Evolutionary conservation across 2,888 invertebrate species (phyloP).

Genomic region (Gastracanthus pulcherrimus): DNA sequence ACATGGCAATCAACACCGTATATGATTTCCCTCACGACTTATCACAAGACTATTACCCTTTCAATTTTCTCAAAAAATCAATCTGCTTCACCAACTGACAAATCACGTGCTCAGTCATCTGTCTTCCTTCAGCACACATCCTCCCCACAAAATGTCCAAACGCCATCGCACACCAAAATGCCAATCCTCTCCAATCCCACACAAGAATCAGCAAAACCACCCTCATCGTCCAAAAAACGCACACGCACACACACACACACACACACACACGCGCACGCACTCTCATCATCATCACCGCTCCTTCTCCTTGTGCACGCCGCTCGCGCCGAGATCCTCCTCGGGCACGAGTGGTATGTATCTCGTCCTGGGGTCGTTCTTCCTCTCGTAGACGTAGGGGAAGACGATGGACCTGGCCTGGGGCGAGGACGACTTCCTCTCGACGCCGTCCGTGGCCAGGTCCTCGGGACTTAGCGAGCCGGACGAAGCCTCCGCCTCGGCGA

Average conservation of each 20-base stretch:
- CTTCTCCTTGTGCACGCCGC: constrained; percentile 62
- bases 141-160: no score
- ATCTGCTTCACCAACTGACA: neutral
- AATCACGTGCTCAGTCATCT: no score
- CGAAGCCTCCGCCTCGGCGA: constrained; percentile 42
- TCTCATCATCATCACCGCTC: constrained; percentile 62
- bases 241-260: no score
- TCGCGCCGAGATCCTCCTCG: constrained; percentile 69
- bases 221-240: no score
- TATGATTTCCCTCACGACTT: neutral
- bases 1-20: no score
- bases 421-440: constrained; percentile 56
- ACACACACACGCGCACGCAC: neutral
- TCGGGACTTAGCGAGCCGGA: constrained; percentile 53
- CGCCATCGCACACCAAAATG: no score
- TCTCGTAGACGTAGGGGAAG: constrained; percentile 74
- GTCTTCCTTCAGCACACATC: no score
- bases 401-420: constrained; percentile 64
- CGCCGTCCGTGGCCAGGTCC: constrained; percentile 41
- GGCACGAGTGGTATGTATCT: constrained; percentile 75
- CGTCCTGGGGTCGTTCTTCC: constrained; percentile 72
- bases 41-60: neutral
- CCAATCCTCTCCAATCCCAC: no score
- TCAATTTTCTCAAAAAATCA: neutral
- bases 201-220: no score